Evolutionary conservation across 2,888 invertebrate genomes (phyloP).

Genomic region (Drosophila atroscutellata): DNA sequence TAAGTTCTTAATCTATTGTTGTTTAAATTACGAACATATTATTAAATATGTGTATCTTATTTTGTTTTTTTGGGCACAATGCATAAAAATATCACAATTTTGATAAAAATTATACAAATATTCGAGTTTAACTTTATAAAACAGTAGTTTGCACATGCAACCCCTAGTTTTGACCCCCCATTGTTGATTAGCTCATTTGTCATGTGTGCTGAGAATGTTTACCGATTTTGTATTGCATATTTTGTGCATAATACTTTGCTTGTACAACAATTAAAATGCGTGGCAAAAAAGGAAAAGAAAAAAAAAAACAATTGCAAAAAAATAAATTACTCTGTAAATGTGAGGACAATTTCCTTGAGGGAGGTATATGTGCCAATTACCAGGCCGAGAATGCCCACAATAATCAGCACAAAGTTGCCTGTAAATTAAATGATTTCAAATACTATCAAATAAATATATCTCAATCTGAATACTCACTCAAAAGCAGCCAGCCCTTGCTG

Average conservation of each 20-base stretch:
- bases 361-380: conserved; percentile 90
- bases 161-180: conserved; percentile 2
- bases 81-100: conserved; percentile 78
- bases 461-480: conserved; percentile 83
- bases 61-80: conserved; percentile 70
- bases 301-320: conserved; percentile 19
- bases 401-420: conserved; percentile 87
- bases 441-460: not conserved
- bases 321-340: conserved; percentile 84
- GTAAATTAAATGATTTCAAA: not conserved
- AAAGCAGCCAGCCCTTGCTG: conserved; percentile 86
- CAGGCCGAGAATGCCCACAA: conserved; percentile 89
- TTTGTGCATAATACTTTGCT: conserved; percentile 72
- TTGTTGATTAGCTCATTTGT: conserved; percentile 31
- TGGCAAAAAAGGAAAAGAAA: conserved; percentile 34
- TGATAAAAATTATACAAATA: conserved; percentile 65
- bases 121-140: conserved; percentile 46
- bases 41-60: conserved; percentile 43
- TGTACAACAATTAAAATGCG: conserved; percentile 61
- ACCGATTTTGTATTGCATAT: conserved; percentile 39
- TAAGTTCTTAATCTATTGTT: conserved; percentile 55
- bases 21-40: conserved; percentile 53
- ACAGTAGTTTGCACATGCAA: conserved; percentile 41
- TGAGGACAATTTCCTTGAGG: conserved; percentile 87
- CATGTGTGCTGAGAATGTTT: conserved; percentile 55